A percentile compares a stretch with the other conserved stretches of the same genome.
Conservation (phyloP, 2,888 invertebrate genomes). For the Strigamia crassipes region DNA sequence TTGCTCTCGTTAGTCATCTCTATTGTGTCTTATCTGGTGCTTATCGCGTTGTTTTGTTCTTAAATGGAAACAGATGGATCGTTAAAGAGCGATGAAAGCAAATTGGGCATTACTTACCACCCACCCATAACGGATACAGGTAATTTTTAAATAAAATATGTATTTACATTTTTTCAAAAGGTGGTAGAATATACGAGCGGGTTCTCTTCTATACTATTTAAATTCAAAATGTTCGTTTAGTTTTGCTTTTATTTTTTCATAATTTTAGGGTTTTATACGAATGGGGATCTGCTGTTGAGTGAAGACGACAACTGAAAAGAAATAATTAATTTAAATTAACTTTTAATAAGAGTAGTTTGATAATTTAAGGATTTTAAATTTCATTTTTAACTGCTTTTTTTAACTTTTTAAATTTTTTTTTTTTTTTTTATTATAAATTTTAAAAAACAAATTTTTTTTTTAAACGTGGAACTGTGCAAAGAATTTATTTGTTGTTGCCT, state of each 20-base stretch:
- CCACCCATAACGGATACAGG: slow-evolving; percentile 27
- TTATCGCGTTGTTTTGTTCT: background rate
- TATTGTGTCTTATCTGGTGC: background rate
- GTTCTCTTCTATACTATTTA: background rate
- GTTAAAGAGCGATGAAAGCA: background rate
- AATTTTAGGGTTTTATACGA: slow-evolving; percentile 42
- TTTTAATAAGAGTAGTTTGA: slow-evolving; percentile 20
- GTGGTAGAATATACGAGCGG: background rate
- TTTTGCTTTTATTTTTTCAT: slow-evolving; percentile 34
- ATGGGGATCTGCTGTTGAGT: slow-evolving; percentile 34
- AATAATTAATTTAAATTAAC: background rate
- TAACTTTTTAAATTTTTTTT: too few relatives aligned
- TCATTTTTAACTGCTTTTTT: background rate
- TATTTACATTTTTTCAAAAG: too few relatives aligned
- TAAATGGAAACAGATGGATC: background rate
- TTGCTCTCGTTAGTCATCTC: too few relatives aligned
- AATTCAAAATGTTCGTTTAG: slow-evolving; percentile 15
- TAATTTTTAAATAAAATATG: background rate
- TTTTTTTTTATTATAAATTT: background rate
- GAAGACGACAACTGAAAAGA: slow-evolving; percentile 25
- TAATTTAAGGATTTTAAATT: background rate
- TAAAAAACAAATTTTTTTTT: background rate
- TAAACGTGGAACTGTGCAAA: background rate
- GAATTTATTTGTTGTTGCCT: slow-evolving; percentile 13
- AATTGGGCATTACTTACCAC: slow-evolving; percentile 13